Evolutionary conservation across 2,888 invertebrate genomes (phyloP).

Genomic region (Crocallis elinguaria): DNA sequence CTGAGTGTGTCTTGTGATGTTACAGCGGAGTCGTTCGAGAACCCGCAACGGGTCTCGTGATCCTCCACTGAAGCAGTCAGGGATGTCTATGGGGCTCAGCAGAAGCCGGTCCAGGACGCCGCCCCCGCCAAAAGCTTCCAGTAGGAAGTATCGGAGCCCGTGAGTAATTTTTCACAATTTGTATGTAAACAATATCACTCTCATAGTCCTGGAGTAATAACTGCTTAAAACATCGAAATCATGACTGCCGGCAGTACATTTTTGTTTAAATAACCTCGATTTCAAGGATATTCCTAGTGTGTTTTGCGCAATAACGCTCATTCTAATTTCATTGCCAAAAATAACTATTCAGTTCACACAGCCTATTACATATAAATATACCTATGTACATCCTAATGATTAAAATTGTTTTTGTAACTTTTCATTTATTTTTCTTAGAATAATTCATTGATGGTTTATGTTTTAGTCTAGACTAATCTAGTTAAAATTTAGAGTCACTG

Average conservation of each 20-base stretch:
- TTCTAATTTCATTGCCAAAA: slow-evolving; percentile 39
- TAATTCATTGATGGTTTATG: too few species aligned
- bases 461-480: too few species aligned
- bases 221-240: background rate
- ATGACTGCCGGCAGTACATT: slow-evolving; percentile 14
- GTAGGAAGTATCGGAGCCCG: slow-evolving; percentile 81
- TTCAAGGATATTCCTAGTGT: slow-evolving; percentile 60
- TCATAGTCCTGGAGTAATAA: background rate
- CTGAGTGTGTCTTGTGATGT: slow-evolving; percentile 51
- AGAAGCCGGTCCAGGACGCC: slow-evolving; percentile 82
- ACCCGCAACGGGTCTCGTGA: slow-evolving; percentile 81
- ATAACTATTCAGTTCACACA: slow-evolving; percentile 4
- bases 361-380: too few species aligned
- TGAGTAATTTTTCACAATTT: slow-evolving; percentile 47
- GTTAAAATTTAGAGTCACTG: too few species aligned
- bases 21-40: slow-evolving; percentile 81
- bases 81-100: slow-evolving; percentile 77
- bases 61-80: slow-evolving; percentile 68
- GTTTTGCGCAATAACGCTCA: slow-evolving; percentile 63
- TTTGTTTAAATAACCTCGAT: slow-evolving; percentile 65
- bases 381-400: too few species aligned
- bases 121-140: slow-evolving; percentile 78
- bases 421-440: too few species aligned
- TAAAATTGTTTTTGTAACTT: too few species aligned
- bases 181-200: background rate